phyloP scores from a whole-genome alignment of 2,888 invertebrate species.

The Diadegma fenestrale region DNA sequence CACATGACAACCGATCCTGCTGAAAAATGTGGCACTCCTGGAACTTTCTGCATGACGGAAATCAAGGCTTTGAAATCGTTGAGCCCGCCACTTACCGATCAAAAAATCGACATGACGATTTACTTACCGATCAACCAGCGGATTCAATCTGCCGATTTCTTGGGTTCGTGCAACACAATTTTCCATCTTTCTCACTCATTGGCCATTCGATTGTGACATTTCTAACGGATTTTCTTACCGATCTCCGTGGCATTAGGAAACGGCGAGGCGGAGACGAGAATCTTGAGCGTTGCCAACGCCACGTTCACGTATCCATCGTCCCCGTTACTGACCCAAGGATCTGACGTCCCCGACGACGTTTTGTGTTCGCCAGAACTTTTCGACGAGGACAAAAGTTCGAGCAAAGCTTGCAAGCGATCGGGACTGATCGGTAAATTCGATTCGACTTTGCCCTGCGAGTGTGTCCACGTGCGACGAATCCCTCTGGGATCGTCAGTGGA shows the following conservation, averaged over 20 bases:
- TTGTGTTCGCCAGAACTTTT: constrained; percentile 84
- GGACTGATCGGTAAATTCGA: constrained; percentile 51
- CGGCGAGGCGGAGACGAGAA: constrained; percentile 85
- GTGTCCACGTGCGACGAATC: constrained; percentile 90
- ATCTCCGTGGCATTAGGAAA: constrained; percentile 82
- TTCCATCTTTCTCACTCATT: not conserved
- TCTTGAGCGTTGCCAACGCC: constrained; percentile 89
- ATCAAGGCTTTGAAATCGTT: constrained; percentile 86
- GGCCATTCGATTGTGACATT: not conserved
- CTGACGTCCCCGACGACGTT: constrained; percentile 86
- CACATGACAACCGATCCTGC: constrained; percentile 77
- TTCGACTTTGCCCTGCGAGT: constrained; percentile 87
- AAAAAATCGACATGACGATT: constrained; percentile 86
- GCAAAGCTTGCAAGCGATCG: constrained; percentile 72
- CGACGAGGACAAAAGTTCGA: constrained; percentile 69
- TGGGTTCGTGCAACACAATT: constrained; percentile 72
- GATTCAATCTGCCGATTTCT: constrained; percentile 73
- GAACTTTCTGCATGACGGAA: constrained; percentile 87
- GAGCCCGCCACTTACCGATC: constrained; percentile 85
- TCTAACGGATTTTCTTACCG: not conserved
- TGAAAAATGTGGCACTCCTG: constrained; percentile 85
- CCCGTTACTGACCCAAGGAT: constrained; percentile 91
- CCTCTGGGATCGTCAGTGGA: constrained; percentile 90
- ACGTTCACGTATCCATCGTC: constrained; percentile 92
- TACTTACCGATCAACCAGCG: constrained; percentile 90